Base-by-base conservation (phyloP, 1,140 invertebrate species). In the Drosophila parabipectinata region DNA sequence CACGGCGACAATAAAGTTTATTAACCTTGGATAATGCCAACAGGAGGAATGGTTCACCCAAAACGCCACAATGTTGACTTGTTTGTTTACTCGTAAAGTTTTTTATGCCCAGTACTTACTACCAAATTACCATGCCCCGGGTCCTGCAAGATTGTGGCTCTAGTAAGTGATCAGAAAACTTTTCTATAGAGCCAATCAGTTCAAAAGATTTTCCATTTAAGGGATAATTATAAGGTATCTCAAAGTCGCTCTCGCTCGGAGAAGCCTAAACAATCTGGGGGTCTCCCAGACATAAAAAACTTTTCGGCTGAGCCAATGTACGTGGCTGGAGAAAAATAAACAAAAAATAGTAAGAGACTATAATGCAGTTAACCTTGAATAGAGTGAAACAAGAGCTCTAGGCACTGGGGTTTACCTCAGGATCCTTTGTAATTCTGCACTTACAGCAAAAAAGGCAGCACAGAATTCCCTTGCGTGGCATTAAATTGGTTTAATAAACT, bases 401-500 rank as follows among this genome's bases (percentile, higher is more conserved):
- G 28, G 12, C 26, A 37, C 24, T 14, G 15, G 15, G 37, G 9
- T 10, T 39, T 32, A 54, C 48, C 53, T 63, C 30, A 26, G 28
- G 28, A 9, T 41, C 44, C n/a, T 28, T 32, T 45, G 18, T 18
- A 24, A 21, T 54, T 37, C 48, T 37, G 61, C 63, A 67, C 56
- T 58, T 64, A 28, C 30, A 30, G 64, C 48, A 53, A 18, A 50
- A 66, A 44, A 47, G 41, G 21, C 52, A 50, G 58, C 48, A 12
- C 26, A 44, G 58, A 15, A 34, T 62, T 83, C 48, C 79, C 79
- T 44, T 63, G 72, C 39, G 71, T 60, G 66, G 72, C 76, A 84
- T 79, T 79, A 84, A 79, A 80, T 84, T 84, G 80, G 71, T 84
- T 83, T 79, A 84, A 78, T 76, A 73, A 80, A 79, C 72, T 69